Base-by-base conservation (phyloP, 2,113 vertebrate species). In the Alethe diademata region DNA sequence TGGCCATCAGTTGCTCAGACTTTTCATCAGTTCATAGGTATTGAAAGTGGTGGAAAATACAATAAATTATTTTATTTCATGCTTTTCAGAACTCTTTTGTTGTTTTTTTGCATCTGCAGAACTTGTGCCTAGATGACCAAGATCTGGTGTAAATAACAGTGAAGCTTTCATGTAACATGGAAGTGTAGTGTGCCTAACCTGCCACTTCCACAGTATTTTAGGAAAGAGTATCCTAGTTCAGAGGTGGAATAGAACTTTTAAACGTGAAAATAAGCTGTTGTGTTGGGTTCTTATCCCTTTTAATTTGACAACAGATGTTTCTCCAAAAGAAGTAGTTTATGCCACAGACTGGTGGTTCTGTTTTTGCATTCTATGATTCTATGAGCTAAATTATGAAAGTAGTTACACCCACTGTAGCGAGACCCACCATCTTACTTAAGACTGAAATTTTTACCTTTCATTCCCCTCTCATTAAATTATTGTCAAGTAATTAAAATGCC, bases 111-210 rank as follows among this genome's bases (percentile, higher is more conserved):
- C 31, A 24, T 71, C 62, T 69, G 40, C 29, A 56, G 67, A 47
- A 56, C 9, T 72, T 51, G 33, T 15, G 17, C 28, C 47, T 38
- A 8, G 33, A 28, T 69, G 65, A 70, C 26, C 43, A 28, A 58
- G 22, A n/a, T 58, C 7, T 51, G 42, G 5, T 76, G 16, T 42
- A 51, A 70, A 33, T 28, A 14, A 5, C 24, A 42, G 40, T 42
- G 8, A 47, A 69, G 50, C 7, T 31, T 20, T 0, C 2, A 2
- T 22, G 15, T 22, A 15, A 11, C 31, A 13, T 12, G 19, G 5
- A 60, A 53, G 31, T 25, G 25, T n/a, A 26, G 28, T 3, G 5
- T 62, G 19, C 66, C 35, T 75, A 26, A 31, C 22, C 13, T 40
- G 26, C 18, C 3, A 3, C 54, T 83, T 72, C 36, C 35, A 56